A percentile compares a stretch with the other conserved stretches of the same genome.
Evolutionary conservation across 2,888 invertebrate species (phyloP).

Genomic region (Anoncus sp.): DNA sequence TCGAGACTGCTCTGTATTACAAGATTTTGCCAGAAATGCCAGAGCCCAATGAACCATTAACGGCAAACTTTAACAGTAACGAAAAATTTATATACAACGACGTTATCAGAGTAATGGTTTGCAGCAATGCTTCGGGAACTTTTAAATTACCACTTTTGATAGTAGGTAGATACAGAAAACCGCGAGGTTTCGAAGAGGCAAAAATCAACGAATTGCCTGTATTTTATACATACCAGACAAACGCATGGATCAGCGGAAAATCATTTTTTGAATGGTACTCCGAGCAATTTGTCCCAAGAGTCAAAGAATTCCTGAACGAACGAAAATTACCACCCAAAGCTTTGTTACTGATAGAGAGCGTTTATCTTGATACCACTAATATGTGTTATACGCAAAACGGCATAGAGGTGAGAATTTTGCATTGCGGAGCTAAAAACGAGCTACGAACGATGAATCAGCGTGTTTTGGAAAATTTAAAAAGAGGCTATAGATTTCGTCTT

Average conservation of each 20-base stretch:
- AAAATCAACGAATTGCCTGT: not conserved
- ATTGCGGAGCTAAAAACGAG: not conserved
- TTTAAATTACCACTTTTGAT: not conserved
- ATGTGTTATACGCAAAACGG: not conserved
- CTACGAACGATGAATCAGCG: not conserved
- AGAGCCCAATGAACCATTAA: not conserved
- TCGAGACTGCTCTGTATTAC: not conserved
- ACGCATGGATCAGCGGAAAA: not conserved
- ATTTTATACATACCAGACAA: not conserved
- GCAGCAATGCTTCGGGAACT: not conserved
- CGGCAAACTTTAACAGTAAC: not conserved
- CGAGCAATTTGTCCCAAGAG: not conserved
- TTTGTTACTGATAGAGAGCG: not conserved
- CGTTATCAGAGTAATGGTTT: not conserved
- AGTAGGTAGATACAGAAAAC: not conserved
- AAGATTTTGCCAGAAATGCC: not conserved
- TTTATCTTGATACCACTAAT: not conserved
- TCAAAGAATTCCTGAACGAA: not conserved
- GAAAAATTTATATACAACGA: not conserved
- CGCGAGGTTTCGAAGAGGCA: not conserved
- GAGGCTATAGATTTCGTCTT: not conserved
- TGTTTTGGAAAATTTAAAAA: not conserved
- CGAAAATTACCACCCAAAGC: not conserved
- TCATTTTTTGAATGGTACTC: not conserved
- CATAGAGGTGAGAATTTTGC: not conserved